Evolutionary conservation across 35 echinoderm and acorn worm species (phyloP), one percentile per base, ranked within the genome.

Genomic region (Hemicentrotus pulcherrimus): DNA sequence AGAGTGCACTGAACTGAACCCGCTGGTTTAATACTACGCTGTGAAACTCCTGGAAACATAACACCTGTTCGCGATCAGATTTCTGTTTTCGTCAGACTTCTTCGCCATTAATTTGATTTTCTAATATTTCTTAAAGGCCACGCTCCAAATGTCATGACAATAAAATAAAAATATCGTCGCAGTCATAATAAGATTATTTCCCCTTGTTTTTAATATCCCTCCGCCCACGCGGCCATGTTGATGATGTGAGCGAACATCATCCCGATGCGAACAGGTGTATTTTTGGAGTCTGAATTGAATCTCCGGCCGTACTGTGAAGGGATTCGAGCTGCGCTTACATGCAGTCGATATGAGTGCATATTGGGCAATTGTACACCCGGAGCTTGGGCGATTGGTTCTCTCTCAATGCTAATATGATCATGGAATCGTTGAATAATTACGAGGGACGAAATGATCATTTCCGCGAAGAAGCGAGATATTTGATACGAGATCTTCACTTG

Each of bases 181-280:
- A 90, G 45, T 90, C 46, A 90, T 45, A 9, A 16, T 35, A 32
- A 24, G 18, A 28, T 35, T 24, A 22, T 33, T 90, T 33, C 6
- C 46, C 4, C 19, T 92, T 14, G 13, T 93, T 93, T 46, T 55
- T 9, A 47, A 58, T 93, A 93, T 93, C n/a, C 45, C 14, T 93
- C 91, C 91, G 91, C 91, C 91, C 91, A 93, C 91, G 91, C 91
- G 46, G 46, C 47, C 46, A 48, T 93, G 30, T 47, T 58, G 91
- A 47, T 45, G 88, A 18, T 18, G 24, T 13, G 33, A 1, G 33
- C 12, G 88, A 5, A 24, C 14, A 32, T 7, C 88, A 47, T 16
- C 88, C 47, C 16, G 32, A 47, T 45, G 91, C 91, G 30, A 93
- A 93, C 91, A 93, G 91, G 91, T 93, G 91, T 93, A 93, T 93